These are phyloP conservation scores for Neoitamus cyanurus DNA, from an alignment of 2,888 invertebrate genomes.

Conservation along the genomic window DNA sequence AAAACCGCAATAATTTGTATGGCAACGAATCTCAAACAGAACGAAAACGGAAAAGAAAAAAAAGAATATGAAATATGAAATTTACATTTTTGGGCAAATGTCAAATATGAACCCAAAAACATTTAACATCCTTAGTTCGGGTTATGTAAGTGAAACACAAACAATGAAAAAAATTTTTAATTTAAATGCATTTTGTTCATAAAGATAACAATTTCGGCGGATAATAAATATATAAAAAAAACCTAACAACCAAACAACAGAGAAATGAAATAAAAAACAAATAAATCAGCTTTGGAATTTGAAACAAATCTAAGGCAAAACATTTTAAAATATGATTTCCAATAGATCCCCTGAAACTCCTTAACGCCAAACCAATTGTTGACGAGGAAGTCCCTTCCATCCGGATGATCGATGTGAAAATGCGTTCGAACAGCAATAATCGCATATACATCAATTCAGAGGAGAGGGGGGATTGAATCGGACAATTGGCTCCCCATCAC, in stretches of 20 bases:
- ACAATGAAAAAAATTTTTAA: conserved; percentile 45
- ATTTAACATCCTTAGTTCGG: conserved; percentile 54
- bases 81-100: conserved; percentile 29
- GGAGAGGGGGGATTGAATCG: background rate
- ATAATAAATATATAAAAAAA: conserved; percentile 1
- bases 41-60: background rate
- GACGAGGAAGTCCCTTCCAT: background rate
- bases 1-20: too few relatives aligned
- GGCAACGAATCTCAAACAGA: too few relatives aligned
- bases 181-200: conserved; percentile 54
- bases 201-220: conserved; percentile 30
- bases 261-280: background rate
- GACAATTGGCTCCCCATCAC: conserved; percentile 50
- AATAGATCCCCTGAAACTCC: conserved; percentile 55
- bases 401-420: background rate
- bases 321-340: conserved; percentile 53
- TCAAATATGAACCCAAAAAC: conserved; percentile 38
- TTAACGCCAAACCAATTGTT: conserved; percentile 55
- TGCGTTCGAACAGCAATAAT: background rate
- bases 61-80: background rate
- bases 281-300: background rate
- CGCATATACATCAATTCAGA: background rate
- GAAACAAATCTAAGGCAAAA: background rate
- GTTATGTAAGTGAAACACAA: conserved; percentile 50
- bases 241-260: conserved; percentile 26